Conservation (phyloP, 2,888 invertebrate genomes). For the Flabesymbios commensalis region DNA sequence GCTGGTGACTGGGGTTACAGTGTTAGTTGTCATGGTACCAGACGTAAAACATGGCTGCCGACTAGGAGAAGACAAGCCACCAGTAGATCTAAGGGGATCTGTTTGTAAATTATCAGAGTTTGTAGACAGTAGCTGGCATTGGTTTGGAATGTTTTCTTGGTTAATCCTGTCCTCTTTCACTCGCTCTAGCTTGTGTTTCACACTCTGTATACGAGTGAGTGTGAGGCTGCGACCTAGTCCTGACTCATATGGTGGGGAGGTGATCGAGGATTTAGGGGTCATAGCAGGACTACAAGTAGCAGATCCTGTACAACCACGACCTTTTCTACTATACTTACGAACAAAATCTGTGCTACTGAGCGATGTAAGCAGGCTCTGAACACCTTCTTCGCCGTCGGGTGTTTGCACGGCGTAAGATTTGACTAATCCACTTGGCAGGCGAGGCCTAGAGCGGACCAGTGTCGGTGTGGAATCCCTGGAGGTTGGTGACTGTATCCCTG, state of each 20-base stretch:
- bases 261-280: neutral
- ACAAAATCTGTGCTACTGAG: constrained; percentile 25
- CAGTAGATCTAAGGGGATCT: too few species aligned
- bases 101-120: too few species aligned
- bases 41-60: too few species aligned
- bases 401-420: neutral
- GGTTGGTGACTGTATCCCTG: too few species aligned
- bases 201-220: constrained; percentile 12
- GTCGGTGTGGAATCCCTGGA: constrained; percentile 8
- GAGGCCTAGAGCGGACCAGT: constrained; percentile 23
- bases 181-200: constrained; percentile 15
- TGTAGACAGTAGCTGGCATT: too few species aligned
- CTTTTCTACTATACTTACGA: constrained; percentile 24
- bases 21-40: too few species aligned
- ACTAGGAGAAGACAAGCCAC: too few species aligned
- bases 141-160: too few species aligned
- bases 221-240: too few species aligned
- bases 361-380: neutral
- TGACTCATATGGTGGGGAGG: too few species aligned
- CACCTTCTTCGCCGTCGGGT: neutral
- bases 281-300: neutral
- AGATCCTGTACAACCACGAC: neutral
- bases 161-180: constrained; percentile 4
- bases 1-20: too few species aligned
- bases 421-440: constrained; percentile 15